Percentiles rank a stretch among this genome's conserved stretches.
Conservation (phyloP, 1,140 invertebrate species). For the Magallana ariakensis region DNA sequence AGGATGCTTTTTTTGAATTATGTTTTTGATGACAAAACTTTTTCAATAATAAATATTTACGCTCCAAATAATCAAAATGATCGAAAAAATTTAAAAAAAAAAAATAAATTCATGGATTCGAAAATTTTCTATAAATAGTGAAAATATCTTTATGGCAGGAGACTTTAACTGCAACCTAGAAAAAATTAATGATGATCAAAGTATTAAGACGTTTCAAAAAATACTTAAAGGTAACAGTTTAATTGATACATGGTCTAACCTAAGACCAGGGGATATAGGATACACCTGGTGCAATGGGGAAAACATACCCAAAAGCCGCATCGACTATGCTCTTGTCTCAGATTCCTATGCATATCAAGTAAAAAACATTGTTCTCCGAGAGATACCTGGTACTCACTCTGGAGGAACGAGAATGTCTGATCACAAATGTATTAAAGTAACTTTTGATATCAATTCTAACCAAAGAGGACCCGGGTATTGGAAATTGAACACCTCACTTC, state of each 20-base stretch:
- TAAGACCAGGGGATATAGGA: too few species aligned
- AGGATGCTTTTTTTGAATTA: background rate
- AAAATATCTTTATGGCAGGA: background rate
- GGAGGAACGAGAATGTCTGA: background rate
- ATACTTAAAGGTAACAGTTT: too few species aligned
- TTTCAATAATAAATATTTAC: slow-evolving; percentile 3
- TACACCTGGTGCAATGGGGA: too few species aligned
- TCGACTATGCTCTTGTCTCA: background rate
- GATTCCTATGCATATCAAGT: background rate
- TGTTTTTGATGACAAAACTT: background rate
- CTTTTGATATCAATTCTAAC: background rate
- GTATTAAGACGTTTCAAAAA: too few species aligned
- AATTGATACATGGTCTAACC: too few species aligned
- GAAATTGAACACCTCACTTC: slow-evolving; percentile 6
- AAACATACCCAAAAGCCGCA: background rate
- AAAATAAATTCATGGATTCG: background rate
- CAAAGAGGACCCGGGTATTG: slow-evolving; percentile 24
- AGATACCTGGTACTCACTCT: slow-evolving; percentile 11
- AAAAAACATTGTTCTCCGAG: background rate
- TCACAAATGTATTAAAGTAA: slow-evolving; percentile 5
- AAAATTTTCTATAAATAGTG: background rate
- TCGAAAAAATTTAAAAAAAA: background rate
- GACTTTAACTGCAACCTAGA: slow-evolving; percentile 28
- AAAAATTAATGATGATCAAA: background rate
- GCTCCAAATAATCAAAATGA: background rate